Evolutionary conservation across 1,140 invertebrate genomes (phyloP).

Genomic region (Lepidotrigona ventralis): DNA sequence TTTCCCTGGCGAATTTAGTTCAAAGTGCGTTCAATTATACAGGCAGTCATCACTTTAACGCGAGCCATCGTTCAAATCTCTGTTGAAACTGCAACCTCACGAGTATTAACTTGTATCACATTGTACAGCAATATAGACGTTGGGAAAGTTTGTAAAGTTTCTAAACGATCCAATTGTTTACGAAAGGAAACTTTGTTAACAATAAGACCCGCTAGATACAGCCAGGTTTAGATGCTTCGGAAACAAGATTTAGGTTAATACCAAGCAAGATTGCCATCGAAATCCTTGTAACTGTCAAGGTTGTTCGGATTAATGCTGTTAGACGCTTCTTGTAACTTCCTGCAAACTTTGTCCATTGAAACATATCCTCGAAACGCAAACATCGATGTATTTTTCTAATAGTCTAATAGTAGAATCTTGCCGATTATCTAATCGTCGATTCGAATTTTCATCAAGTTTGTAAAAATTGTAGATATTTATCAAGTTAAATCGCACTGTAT

Average conservation of each 20-base stretch:
- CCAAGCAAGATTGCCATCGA: background rate
- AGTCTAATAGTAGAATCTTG: background rate
- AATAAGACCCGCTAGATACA: background rate
- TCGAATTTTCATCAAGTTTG: background rate
- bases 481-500: background rate
- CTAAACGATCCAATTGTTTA: background rate
- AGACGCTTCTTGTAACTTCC: background rate
- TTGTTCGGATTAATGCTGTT: conserved; percentile 3
- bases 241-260: conserved; percentile 16
- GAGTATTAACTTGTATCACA: background rate
- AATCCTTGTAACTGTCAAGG: conserved; percentile 7
- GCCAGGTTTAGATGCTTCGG: background rate
- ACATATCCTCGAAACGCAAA: background rate
- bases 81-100: background rate
- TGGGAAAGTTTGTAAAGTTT: background rate
- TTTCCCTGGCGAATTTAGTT: background rate
- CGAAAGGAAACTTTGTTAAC: conserved; percentile 3
- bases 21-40: background rate
- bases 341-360: background rate
- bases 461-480: background rate
- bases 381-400: background rate
- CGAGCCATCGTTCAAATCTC: background rate
- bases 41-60: background rate
- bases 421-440: background rate
- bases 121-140: background rate